Evolutionary conservation across 2,888 invertebrate genomes (phyloP).

Genomic region (Malacosoma neustria): DNA sequence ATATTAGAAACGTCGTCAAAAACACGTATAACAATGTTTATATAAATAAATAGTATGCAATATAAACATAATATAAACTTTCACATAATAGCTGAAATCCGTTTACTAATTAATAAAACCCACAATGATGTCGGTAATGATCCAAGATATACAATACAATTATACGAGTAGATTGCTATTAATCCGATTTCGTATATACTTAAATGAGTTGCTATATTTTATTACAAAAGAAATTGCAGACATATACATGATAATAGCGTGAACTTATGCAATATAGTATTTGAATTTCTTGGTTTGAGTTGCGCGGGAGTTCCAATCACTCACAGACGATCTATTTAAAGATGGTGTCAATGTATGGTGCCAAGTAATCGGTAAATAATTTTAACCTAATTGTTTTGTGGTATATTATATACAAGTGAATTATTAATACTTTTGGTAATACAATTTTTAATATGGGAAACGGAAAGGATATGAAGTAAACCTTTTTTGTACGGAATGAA

Average conservation of each 20-base stretch:
- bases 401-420: slow-evolving; percentile 2
- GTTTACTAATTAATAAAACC: too few species aligned
- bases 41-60: too few species aligned
- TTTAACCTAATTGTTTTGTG: slow-evolving; percentile 25
- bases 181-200: too few species aligned
- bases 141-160: too few species aligned
- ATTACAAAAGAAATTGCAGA: background rate
- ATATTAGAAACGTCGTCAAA: too few species aligned
- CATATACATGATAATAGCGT: background rate
- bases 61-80: too few species aligned
- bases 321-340: slow-evolving; percentile 48
- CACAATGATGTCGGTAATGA: too few species aligned
- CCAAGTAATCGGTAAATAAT: slow-evolving; percentile 51
- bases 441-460: background rate
- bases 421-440: too few species aligned
- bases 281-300: slow-evolving; percentile 2
- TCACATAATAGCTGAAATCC: too few species aligned
- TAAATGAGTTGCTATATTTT: background rate
- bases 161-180: too few species aligned
- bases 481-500: background rate
- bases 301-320: slow-evolving; percentile 24
- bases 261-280: background rate
- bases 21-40: too few species aligned
- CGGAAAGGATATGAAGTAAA: background rate
- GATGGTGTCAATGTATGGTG: slow-evolving; percentile 51